These are phyloP conservation scores for Asobara japonica DNA, from an alignment of 1,140 invertebrate species.

Conservation along the genomic window DNA sequence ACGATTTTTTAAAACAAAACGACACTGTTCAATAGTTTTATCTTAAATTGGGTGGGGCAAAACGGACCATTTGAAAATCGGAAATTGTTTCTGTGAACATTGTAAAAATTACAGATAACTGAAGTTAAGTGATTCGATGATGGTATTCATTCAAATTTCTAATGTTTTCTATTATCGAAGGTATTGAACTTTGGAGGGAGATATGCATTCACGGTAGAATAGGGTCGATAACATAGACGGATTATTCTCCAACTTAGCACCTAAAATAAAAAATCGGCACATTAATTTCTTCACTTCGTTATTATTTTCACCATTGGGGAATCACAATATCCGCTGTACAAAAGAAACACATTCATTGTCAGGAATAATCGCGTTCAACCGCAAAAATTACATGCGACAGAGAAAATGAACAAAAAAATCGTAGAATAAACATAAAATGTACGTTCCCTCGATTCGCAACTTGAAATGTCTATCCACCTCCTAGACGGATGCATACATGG, in stretches of 20 bases:
- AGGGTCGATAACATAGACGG: slow-evolving; percentile 30
- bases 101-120: no score
- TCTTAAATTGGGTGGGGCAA: no score
- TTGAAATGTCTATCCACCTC: slow-evolving; percentile 16
- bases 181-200: no score
- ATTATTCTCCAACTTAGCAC: slow-evolving; percentile 24
- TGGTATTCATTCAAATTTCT: no score
- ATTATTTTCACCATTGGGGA: slow-evolving; percentile 49
- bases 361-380: slow-evolving; percentile 42
- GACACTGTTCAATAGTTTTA: no score
- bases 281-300: slow-evolving; percentile 46
- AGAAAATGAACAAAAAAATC: no score
- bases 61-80: no score
- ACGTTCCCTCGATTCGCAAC: slow-evolving; percentile 27
- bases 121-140: no score
- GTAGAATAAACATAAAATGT: slow-evolving; percentile 50
- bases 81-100: no score
- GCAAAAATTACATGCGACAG: slow-evolving; percentile 33
- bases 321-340: slow-evolving; percentile 60
- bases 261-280: no score
- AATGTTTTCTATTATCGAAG: no score
- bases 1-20: not conserved
- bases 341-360: slow-evolving; percentile 58
- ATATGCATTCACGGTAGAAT: no score
- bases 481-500: slow-evolving; percentile 30